These are phyloP conservation scores for Microcebus tavaratra DNA, from an alignment of 2,113 vertebrate genomes.

Conservation along the genomic window DNA sequence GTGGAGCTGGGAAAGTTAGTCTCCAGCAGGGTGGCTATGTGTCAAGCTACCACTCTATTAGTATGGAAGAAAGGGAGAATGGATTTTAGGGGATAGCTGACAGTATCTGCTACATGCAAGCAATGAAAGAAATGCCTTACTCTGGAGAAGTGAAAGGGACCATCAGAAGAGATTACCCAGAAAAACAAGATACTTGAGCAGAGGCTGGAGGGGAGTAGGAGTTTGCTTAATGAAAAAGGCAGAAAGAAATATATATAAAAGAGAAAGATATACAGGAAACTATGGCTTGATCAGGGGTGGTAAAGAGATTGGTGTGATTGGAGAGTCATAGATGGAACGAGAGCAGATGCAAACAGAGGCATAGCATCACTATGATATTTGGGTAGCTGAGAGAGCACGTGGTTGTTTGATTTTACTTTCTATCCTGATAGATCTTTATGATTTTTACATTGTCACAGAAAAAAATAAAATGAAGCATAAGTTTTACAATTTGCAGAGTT, in stretches of 20 bases:
- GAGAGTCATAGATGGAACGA: not conserved
- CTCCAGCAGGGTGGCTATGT: not conserved
- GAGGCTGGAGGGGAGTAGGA: not conserved
- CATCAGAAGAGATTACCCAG: not conserved
- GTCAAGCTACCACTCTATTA: not conserved
- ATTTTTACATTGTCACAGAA: not conserved
- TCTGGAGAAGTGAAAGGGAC: not conserved
- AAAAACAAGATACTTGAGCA: conserved; percentile 1
- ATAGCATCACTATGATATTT: too few species aligned
- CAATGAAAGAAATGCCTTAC: not conserved
- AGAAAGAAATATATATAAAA: not conserved
- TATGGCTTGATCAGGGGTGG: not conserved
- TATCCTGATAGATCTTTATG: not conserved
- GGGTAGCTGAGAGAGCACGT: not conserved
- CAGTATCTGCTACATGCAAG: not conserved
- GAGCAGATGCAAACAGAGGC: not conserved
- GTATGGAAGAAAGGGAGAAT: not conserved
- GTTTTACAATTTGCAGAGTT: not conserved
- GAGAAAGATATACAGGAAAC: not conserved
- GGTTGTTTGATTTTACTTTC: not conserved
- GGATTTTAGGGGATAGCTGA: not conserved
- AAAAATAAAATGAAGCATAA: not conserved
- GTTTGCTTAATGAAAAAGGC: not conserved
- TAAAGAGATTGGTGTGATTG: not conserved
- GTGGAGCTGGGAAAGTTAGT: not conserved